Evolutionary conservation across 2,888 invertebrate genomes (phyloP), one percentile per base, ranked within the genome.

Genomic region (Scotopteryx bipunctaria): DNA sequence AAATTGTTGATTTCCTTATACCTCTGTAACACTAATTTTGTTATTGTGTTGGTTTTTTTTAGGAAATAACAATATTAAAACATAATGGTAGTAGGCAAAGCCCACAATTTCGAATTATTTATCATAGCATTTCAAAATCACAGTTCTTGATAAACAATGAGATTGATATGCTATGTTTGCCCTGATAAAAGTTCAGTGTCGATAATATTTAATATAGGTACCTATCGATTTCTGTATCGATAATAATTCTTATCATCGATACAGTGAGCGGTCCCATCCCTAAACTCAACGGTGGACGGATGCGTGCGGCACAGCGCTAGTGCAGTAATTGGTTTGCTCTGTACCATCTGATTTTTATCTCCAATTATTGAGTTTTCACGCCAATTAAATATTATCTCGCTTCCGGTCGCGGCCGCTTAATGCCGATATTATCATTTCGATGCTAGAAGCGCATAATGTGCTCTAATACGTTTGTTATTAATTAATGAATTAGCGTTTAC

Each of bases 361-460:
- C 63, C 83, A 85, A 84, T 87, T 86, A 87, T 88, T 87, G 86
- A 85, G 84, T 87, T 88, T 88, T 88, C 87, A 83, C 88, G 86
- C 86, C 87, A 88, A 88, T 87, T 88, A 88, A 83, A 83, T 81
- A 82, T 78, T 81, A 87, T 86, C 86, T 83, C 67, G 71, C 72
- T 86, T 86, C 86, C 83, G 82, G 77, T 77, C 85, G 83, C 82
- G 80, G 76, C 76, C 72, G 73, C 71, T 70, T 70, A 73, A 74
- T 72, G 66, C 78, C 65, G 75, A 74, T 76, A 72, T 68, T 67
- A 76, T 75, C 74, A 67, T 63, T 61, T 47, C 55, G 62, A 64
- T 62, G 64, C 74, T 73, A 69, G 69, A 69, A 71, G 73, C 63
- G 52, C 41, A 59, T 62, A 62, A 59, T 62, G 52, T 52, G 47